These are phyloP conservation scores for Crocallis elinguaria DNA, from an alignment of 2,888 invertebrate species.

Conservation along the genomic window DNA sequence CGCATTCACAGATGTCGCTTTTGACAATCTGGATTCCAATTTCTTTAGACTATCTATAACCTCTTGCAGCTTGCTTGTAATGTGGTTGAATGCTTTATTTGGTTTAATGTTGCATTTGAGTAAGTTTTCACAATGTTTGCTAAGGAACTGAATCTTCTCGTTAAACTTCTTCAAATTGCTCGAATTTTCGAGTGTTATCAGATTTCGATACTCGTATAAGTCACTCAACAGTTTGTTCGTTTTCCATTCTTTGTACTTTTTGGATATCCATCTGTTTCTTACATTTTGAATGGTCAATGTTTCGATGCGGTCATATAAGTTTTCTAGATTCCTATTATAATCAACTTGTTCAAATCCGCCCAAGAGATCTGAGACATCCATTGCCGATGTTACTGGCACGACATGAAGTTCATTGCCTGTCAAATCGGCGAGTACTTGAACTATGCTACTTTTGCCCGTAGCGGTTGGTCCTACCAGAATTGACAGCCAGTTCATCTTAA, in stretches of 20 bases:
- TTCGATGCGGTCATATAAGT: conserved; percentile 85
- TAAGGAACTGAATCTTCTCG: conserved; percentile 60
- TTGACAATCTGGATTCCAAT: conserved; percentile 71
- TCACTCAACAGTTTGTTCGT: conserved; percentile 59
- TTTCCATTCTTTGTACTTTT: conserved; percentile 51
- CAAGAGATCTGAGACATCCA: conserved; percentile 97
- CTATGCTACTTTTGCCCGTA: conserved; percentile 91
- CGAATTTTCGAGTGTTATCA: conserved; percentile 47
- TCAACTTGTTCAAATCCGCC: conserved; percentile 99
- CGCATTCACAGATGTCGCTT: conserved; percentile 87
- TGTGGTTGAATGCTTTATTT: conserved; percentile 37
- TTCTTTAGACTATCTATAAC: conserved; percentile 61
- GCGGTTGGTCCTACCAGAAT: conserved; percentile 93
- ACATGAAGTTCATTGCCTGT: conserved; percentile 90
- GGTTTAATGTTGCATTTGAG: conserved; percentile 43
- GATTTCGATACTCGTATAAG: conserved; percentile 59
- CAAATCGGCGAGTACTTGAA: conserved; percentile 90
- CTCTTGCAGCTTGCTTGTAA: conserved; percentile 49
- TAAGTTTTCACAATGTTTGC: conserved; percentile 58
- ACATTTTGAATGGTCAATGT: conserved; percentile 79
- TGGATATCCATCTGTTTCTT: conserved; percentile 70
- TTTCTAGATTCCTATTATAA: conserved; percentile 90
- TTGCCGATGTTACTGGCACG: conserved; percentile 94
- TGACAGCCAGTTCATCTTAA: conserved; percentile 96
- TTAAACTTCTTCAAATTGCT: conserved; percentile 57